These are phyloP conservation scores for Drepanosiphum platanoidis DNA, from an alignment of 2,888 invertebrate genomes.

Conservation along the genomic window DNA sequence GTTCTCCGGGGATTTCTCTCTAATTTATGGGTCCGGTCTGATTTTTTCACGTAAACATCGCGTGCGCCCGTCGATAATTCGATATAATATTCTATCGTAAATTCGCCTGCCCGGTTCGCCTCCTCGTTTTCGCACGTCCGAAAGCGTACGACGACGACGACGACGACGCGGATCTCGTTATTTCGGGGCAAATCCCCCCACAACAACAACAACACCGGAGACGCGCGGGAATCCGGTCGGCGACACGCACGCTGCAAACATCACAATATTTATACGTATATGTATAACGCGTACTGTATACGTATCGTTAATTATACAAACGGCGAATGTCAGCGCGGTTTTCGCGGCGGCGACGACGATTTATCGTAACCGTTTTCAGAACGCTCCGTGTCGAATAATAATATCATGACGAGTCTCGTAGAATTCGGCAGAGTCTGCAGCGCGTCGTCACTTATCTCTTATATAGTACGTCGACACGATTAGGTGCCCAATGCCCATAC, in stretches of 20 bases:
- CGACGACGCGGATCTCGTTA: too few species aligned
- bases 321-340: too few species aligned
- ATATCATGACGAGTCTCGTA: too few species aligned
- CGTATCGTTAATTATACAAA: too few species aligned
- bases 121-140: background rate
- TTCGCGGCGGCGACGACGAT: too few species aligned
- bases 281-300: background rate
- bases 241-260: background rate
- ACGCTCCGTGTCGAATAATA: too few species aligned
- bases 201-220: background rate
- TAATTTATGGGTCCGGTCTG: slow-evolving; percentile 60
- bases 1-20: slow-evolving; percentile 40
- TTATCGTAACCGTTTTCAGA: too few species aligned
- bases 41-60: slow-evolving; percentile 54
- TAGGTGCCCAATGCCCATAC: too few species aligned
- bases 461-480: too few species aligned
- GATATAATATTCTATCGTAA: slow-evolving; percentile 32
- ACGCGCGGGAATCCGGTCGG: background rate
- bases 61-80: slow-evolving; percentile 57
- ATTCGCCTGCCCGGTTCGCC: background rate
- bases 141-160: background rate
- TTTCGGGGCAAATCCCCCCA: background rate
- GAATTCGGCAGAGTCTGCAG: too few species aligned
- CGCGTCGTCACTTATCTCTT: too few species aligned
- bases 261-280: background rate